Evolutionary conservation across 2,113 vertebrate species (phyloP).

Genomic region (Toxotes jaculatrix): DNA sequence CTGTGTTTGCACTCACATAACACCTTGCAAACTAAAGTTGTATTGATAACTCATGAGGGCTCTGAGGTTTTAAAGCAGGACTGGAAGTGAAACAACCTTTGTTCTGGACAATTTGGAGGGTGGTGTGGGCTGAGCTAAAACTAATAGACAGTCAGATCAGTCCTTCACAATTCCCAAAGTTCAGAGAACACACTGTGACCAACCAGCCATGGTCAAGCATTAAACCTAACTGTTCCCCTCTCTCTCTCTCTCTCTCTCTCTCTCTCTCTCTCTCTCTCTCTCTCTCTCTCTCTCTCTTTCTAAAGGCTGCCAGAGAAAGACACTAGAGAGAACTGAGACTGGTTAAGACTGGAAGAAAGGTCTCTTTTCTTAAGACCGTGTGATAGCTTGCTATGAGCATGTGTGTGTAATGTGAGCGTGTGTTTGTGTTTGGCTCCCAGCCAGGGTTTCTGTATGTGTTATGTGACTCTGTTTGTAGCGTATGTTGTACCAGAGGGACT

Average conservation of each 20-base stretch:
- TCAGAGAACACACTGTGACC: conserved; percentile 46
- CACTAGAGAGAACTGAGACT: conserved; percentile 18
- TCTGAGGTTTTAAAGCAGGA: conserved; percentile 6
- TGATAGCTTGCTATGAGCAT: conserved; percentile 22
- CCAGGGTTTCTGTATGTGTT: conserved; percentile 50
- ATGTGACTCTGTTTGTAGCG: conserved; percentile 51
- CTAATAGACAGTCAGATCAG: conserved; percentile 58
- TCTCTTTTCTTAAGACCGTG: conserved; percentile 16
- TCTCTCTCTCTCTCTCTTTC: not conserved
- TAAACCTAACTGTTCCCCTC: conserved; percentile 49
- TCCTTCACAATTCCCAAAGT: conserved; percentile 43
- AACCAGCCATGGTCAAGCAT: conserved; percentile 52
- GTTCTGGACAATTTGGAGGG: conserved; percentile 46
- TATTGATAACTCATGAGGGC: conserved; percentile 11
- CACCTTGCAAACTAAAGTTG: conserved; percentile 4
- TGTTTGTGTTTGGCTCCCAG: conserved; percentile 33
- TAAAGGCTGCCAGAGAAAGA: conserved; percentile 19
- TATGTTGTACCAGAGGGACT: conserved; percentile 69
- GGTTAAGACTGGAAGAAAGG: conserved; percentile 3
- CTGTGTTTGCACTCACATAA: not conserved
- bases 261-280: not conserved
- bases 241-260: not conserved
- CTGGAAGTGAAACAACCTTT: conserved; percentile 42
- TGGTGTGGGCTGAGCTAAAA: conserved; percentile 37
- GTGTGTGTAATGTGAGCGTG: not conserved